phyloP scores from a whole-genome alignment of 1,140 invertebrate genomes.

The Anastrepha ludens region DNA sequence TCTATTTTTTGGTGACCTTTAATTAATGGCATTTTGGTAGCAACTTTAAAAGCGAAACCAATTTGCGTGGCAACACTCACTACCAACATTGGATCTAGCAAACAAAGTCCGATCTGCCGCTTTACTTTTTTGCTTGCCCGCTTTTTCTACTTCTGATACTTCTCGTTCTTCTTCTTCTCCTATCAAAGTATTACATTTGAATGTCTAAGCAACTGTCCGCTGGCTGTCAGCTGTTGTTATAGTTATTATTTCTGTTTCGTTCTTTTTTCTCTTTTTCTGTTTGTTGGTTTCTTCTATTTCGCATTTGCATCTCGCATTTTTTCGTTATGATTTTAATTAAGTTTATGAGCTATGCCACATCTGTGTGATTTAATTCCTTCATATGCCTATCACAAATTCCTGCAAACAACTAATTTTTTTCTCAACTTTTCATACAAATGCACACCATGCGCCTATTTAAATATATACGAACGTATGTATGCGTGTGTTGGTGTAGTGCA shows the following conservation, averaged over 20 bases:
- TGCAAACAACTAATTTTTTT: neutral
- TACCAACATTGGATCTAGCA: no score
- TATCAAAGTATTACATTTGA: neutral
- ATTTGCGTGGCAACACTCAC: no score
- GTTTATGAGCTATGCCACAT: conserved; percentile 56
- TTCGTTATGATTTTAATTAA: conserved; percentile 58
- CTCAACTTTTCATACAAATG: neutral
- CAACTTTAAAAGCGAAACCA: no score
- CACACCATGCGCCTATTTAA: no score
- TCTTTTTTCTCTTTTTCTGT: neutral
- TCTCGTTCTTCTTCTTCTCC: neutral
- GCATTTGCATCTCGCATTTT: conserved; percentile 46
- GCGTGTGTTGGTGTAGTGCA: neutral
- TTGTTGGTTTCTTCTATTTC: neutral
- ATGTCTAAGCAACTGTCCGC: conserved; percentile 19
- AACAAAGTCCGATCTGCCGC: no score
- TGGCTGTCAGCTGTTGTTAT: conserved; percentile 41
- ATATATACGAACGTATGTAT: neutral
- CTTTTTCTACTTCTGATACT: neutral
- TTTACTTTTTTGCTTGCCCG: no score
- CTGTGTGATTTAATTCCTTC: conserved; percentile 27
- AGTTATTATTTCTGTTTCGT: neutral
- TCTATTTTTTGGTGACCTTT: no score
- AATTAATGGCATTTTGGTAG: no score
- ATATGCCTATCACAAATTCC: neutral